Base-by-base conservation (phyloP, 2,797 vertebrate species). In the Diceros bicornis region DNA sequence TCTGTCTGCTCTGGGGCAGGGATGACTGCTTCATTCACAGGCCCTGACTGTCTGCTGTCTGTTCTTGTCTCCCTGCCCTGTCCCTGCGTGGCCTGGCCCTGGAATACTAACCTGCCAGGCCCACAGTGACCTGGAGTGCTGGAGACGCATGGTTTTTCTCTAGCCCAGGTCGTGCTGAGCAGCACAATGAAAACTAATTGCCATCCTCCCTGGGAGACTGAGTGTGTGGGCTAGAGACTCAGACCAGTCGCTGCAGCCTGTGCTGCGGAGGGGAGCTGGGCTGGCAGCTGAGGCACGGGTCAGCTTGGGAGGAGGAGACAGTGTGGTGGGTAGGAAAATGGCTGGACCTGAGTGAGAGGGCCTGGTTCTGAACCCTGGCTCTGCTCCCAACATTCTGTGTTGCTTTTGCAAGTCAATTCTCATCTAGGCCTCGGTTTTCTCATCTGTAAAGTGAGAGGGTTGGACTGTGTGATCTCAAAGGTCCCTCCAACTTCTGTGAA, bases 181-280 rank as follows among this genome's bases (percentile, higher is more conserved):
- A 12, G 34, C 94, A 78, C 84, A 95, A 68, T 90, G 98, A 93
- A 97, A 98, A 94, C 93, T 83, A 98, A 98, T 90, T 98, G 61
- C 66, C 47, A 0, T 44, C 79, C 10, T 97, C 93, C 97, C 74
- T 55, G 21, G 57, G 94, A 96, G 93, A 91, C 23, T 1, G 57
- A 71, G 52, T 79, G 47, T 96, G 89, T 96, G 96, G 96, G 90
- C 94, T 98, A 75, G 64, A 97, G 95, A 75, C 57, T 71, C 41
- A 96, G 93, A 89, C 69, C 94, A 47, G 83, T 71, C 50, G 14
- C 57, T 91, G 2, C 47, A 62, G 41, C 66, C 92, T 79, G 66
- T 94, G 69, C 83, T 44, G 50, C 25, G 47, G 66, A 85, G 81
- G 75, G 34, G 32, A 59, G 6, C 21, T 2, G 17, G 52, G 20